These are phyloP conservation scores for Fopius arisanus DNA, from an alignment of 1,140 invertebrate species.

Conservation along the genomic window DNA sequence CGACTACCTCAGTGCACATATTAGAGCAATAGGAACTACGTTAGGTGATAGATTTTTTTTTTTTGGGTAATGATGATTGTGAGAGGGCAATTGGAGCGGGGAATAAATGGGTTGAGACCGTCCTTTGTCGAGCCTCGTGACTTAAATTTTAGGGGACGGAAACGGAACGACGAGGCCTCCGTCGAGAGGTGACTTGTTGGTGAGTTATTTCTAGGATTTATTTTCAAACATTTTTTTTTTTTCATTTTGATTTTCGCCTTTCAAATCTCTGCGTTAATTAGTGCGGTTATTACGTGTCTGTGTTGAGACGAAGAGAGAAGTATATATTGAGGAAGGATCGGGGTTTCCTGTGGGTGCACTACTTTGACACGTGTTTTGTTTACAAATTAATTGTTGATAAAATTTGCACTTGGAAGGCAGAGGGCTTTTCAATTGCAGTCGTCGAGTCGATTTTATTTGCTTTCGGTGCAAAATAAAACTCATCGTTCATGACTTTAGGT, in stretches of 20 bases:
- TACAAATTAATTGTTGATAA: neutral
- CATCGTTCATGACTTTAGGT: slow-evolving; percentile 4
- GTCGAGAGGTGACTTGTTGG: neutral
- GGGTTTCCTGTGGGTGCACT: slow-evolving; percentile 46
- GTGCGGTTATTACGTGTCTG: slow-evolving; percentile 45
- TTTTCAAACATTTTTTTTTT: neutral
- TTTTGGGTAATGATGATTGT: slow-evolving; percentile 8
- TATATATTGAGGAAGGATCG: slow-evolving; percentile 11
- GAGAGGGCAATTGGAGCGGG: neutral
- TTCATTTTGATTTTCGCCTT: slow-evolving; percentile 9
- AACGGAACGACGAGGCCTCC: neutral
- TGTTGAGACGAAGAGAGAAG: slow-evolving; percentile 37
- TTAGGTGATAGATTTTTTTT: slow-evolving; percentile 34
- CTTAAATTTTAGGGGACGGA: neutral
- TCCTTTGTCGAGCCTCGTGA: neutral
- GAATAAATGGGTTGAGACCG: slow-evolving; percentile 3
- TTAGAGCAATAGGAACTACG: slow-evolving; percentile 51
- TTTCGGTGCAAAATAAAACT: neutral
- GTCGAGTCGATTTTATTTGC: neutral
- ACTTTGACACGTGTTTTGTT: slow-evolving; percentile 16
- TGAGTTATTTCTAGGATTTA: neutral
- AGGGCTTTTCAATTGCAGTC: neutral
- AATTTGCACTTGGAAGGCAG: neutral
- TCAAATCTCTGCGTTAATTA: slow-evolving; percentile 28
- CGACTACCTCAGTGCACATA: slow-evolving; percentile 61